Percentiles rank a stretch among this genome's conserved stretches.
Conservation (phyloP, 2,113 vertebrate species). For the Microtus pennsylvanicus region DNA sequence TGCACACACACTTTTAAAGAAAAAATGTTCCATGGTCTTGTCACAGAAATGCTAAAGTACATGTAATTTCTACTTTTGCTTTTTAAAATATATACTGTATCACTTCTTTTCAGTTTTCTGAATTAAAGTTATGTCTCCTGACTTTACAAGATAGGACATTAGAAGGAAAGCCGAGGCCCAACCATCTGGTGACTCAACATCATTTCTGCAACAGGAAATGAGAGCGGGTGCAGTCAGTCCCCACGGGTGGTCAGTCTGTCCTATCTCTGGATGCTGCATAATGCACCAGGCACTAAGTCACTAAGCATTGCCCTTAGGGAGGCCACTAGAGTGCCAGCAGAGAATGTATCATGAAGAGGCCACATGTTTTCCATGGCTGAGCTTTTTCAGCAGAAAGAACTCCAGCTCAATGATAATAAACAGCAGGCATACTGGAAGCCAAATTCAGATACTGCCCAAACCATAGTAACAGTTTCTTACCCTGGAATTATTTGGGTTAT, state of each 20-base stretch:
- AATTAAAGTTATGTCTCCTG: neutral
- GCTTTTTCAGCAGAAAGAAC: neutral
- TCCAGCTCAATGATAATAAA: neutral
- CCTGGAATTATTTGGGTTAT: neutral
- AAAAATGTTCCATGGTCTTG: neutral
- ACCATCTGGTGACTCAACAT: neutral
- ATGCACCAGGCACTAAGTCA: too few species aligned
- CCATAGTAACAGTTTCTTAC: neutral
- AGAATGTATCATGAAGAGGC: neutral
- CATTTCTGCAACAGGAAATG: neutral
- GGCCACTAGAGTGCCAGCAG: neutral
- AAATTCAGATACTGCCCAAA: neutral
- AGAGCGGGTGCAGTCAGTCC: neutral
- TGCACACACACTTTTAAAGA: neutral
- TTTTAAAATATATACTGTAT: neutral
- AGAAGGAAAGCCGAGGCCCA: neutral
- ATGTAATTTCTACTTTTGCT: neutral
- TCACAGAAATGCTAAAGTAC: constrained; percentile 1
- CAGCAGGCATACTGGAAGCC: neutral
- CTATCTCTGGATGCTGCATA: neutral
- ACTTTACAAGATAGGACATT: constrained; percentile 10
- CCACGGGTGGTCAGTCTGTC: rapidly evolving
- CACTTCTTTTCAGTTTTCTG: constrained; percentile 33
- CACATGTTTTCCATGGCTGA: neutral
- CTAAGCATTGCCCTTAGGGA: neutral